These are phyloP conservation scores for Dendrolimus houi DNA, from an alignment of 2,888 invertebrate species.

Conservation along the genomic window DNA sequence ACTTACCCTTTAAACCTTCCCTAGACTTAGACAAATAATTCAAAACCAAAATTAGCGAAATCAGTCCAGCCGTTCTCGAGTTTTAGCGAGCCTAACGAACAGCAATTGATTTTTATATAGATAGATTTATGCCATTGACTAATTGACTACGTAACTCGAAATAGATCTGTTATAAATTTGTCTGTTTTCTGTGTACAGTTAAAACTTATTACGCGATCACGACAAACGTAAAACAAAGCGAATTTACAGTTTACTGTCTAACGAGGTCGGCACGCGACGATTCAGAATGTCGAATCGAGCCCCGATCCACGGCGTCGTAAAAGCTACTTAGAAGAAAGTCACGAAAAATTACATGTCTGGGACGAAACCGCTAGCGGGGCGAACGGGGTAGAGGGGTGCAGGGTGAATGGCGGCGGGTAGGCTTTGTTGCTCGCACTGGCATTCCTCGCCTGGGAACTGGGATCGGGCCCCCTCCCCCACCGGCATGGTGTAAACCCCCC, in stretches of 20 bases:
- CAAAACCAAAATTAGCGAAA: too few relatives aligned
- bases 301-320: constrained; percentile 37
- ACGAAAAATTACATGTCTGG: constrained; percentile 60
- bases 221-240: constrained; percentile 18
- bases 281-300: constrained; percentile 41
- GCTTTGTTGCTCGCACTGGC: constrained; percentile 72
- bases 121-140: too few relatives aligned
- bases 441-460: constrained; percentile 75
- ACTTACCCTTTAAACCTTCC: too few relatives aligned
- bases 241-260: constrained; percentile 29
- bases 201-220: too few relatives aligned
- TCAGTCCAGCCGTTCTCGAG: too few relatives aligned
- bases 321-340: constrained; percentile 55
- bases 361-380: constrained; percentile 39
- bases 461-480: constrained; percentile 42
- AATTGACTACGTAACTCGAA: too few relatives aligned
- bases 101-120: too few relatives aligned
- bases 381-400: constrained; percentile 27
- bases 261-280: constrained; percentile 30
- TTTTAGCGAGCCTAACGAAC: too few relatives aligned
- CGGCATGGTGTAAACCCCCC: constrained; percentile 36
- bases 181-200: too few relatives aligned
- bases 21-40: too few relatives aligned
- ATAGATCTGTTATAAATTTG: too few relatives aligned
- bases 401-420: constrained; percentile 70